Evolutionary conservation across 2,888 invertebrate species (phyloP).

Genomic region (Polydrusus cervinus): DNA sequence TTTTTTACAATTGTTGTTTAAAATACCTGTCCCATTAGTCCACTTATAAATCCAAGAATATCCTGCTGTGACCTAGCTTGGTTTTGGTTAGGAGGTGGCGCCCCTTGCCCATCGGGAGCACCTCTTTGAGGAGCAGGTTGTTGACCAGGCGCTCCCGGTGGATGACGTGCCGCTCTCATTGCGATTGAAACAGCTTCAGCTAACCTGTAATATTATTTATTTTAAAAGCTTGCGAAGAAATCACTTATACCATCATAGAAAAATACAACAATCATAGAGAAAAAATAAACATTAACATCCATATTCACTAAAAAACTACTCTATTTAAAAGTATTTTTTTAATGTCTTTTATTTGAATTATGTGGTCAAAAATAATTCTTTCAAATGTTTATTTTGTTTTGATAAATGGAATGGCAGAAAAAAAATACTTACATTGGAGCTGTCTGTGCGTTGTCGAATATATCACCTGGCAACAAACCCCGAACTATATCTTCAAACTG

Average conservation of each 20-base stretch:
- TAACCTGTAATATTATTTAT: conserved; percentile 17
- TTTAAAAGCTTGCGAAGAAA: neutral
- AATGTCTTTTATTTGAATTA: too few relatives aligned
- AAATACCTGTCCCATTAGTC: conserved; percentile 36
- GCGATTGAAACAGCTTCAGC: conserved; percentile 16
- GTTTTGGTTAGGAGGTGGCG: conserved; percentile 22
- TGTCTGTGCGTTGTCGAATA: conserved; percentile 14
- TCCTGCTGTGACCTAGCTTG: conserved; percentile 38
- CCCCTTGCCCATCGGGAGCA: conserved; percentile 37
- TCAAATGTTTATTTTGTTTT: too few relatives aligned
- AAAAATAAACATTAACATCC: too few relatives aligned
- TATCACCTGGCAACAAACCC: conserved; percentile 15
- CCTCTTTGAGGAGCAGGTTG: conserved; percentile 35
- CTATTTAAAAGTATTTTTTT: too few relatives aligned
- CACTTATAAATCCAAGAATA: conserved; percentile 33
- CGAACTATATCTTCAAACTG: conserved; percentile 27
- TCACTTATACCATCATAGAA: too few relatives aligned
- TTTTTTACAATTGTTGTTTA: too few relatives aligned
- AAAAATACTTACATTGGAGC: conserved; percentile 29
- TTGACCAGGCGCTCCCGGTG: neutral
- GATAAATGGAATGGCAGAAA: too few relatives aligned
- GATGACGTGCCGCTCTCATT: conserved; percentile 12
- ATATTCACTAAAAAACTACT: too few relatives aligned
- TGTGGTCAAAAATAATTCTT: too few relatives aligned
- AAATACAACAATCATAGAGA: too few relatives aligned